Evolutionary conservation across 2,797 vertebrate genomes (phyloP), one percentile per base, ranked within the genome.

Genomic region (Crenuchus spilurus): DNA sequence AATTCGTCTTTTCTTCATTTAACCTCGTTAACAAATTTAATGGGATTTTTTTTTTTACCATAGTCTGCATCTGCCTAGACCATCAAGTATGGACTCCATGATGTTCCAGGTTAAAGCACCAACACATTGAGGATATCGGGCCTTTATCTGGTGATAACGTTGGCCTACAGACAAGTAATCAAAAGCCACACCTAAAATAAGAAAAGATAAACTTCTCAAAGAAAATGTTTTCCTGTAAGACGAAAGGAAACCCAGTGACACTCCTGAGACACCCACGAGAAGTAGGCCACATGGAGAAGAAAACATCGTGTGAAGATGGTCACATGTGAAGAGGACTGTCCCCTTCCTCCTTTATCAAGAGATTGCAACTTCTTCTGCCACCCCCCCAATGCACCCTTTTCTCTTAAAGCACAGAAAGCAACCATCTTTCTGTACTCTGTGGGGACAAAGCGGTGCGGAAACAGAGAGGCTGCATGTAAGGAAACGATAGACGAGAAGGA

Each of bases 381-480:
- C 31, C 3, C 16, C 52, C 26, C 28, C 28, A 9, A 28, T n/a
- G n/a, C n/a, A n/a, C n/a, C 52, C 33, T 41, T 42, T 74, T 67
- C 49, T 39, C 49, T 75, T 64, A 39, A 48, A 31, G 42, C 31
- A 20, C n/a, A 67, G 26, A 64, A 58, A 67, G 74, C 48, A 60
- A 62, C 49, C 16, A 73, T 60, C 44, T 77, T 65, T 69, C 61
- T 76, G 42, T 24, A 51, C 70, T 75, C 88, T 87, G 83, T 84
- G 80, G 89, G 84, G 54, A 70, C 76, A 72, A 68, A 79, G 51
- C 46, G 10, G 9, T 39, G 54, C 65, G 41, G 60, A 76, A 63
- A 78, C 49, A 35, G 62, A 55, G 58, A 63, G 42, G 3, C 52
- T 35, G 63, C 11, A 1, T 68, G 80, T 58, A 55, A 80, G 85